Evolutionary conservation across 1,140 invertebrate species (phyloP), one percentile per base, ranked within the genome.

Genomic region (Brachionus rotundiformis): DNA sequence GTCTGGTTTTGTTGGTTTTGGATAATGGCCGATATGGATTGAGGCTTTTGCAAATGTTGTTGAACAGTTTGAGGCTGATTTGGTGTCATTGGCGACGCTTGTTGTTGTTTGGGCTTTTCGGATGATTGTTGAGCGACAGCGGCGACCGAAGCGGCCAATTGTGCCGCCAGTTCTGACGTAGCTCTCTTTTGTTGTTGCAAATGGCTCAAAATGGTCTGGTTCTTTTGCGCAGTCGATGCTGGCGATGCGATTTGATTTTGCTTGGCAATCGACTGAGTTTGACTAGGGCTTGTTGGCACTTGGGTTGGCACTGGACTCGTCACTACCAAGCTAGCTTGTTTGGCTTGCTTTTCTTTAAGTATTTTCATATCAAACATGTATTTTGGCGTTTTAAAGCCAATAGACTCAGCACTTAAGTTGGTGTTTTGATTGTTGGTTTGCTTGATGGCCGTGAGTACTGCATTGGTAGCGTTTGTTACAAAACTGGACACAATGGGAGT

Each of bases 91-190:
- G 33, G 33, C 29, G 31, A 36, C 7, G 33, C 19, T 71, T 71
- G 65, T 19, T 71, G 65, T 11, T 11, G 65, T 19, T 41, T 73
- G 1, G 68, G 68, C 23, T 44, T 73, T 44, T 73, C 39, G 23
- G 25, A 19, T 41, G 68, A 44, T 44, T 73, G 68, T 29, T 54
- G 47, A 39, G 76, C 76, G 13, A 63, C 47, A 13, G 76, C 76
- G n/a, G 76, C 76, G 10, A 47, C 76, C 19, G 76, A 33, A 4
- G 76, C 76, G n/a, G 76, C 76, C 23, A 79, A 16, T 63, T 79
- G 76, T 1, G 76, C 76, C 5, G 76, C 76, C 0, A 79, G 16
- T 7, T 44, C 76, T 1, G 76, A 79, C 23, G 76, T 79, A 19
- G 76, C 76, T 13, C 39, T 36, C n/a, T 73, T 36, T 25, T 73